A percentile compares a stretch with the other conserved stretches of the same genome.
Evolutionary conservation across 2,113 vertebrate genomes (phyloP).

Genomic region (Callorhinus ursinus): DNA sequence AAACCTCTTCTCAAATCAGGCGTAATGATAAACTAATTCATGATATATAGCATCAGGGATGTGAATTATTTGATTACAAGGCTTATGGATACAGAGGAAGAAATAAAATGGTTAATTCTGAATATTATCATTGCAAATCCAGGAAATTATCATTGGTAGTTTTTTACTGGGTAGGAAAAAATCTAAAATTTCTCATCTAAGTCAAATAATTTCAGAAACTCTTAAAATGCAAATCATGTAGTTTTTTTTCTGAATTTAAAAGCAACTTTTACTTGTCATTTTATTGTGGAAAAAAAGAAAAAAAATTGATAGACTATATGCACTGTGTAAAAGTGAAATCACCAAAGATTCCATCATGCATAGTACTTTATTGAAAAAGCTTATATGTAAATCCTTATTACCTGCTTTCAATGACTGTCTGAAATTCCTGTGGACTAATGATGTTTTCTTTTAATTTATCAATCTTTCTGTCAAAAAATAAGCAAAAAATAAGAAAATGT

Average conservation of each 20-base stretch:
- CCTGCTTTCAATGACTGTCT: slow-evolving; percentile 65
- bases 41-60: neutral
- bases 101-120: neutral
- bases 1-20: neutral
- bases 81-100: neutral
- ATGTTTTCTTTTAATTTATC: slow-evolving; percentile 75
- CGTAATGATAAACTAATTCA: neutral
- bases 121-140: neutral
- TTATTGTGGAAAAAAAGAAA: neutral
- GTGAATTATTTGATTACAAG: neutral
- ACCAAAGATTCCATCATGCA: neutral
- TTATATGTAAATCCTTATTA: slow-evolving; percentile 47
- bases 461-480: slow-evolving; percentile 67
- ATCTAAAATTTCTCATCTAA: slow-evolving; percentile 23
- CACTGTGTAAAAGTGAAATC: neutral
- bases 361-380: neutral
- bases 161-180: neutral
- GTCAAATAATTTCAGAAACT: neutral
- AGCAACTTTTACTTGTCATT: neutral
- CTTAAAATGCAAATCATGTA: neutral
- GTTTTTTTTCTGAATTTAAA: neutral
- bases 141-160: neutral
- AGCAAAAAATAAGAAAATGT: neutral
- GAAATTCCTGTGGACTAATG: slow-evolving; percentile 77
- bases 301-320: neutral